These are phyloP conservation scores for Castor canadensis DNA, from an alignment of 2,113 vertebrate genomes.

Conservation along the genomic window DNA sequence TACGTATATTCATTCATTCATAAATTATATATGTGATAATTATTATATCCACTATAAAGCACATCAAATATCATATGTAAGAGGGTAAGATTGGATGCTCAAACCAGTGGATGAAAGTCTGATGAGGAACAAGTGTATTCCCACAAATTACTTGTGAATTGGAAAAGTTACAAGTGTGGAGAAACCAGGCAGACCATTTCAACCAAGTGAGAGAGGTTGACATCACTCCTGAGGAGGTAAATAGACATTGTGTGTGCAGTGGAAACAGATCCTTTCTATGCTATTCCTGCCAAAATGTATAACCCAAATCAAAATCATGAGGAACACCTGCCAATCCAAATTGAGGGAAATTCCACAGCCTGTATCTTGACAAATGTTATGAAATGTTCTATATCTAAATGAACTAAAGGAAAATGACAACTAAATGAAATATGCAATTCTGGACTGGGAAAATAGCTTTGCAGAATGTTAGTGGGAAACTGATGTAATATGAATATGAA, in stretches of 20 bases:
- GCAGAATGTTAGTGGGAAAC: background rate
- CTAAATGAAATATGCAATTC: background rate
- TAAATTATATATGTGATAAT: background rate
- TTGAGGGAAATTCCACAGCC: background rate
- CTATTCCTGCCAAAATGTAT: background rate
- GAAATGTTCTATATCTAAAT: background rate
- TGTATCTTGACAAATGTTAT: background rate
- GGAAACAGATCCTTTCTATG: background rate
- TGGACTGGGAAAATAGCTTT: background rate
- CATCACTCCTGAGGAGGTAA: background rate
- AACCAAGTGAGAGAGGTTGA: background rate
- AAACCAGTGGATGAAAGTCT: background rate
- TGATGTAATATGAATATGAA: background rate
- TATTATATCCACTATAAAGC: background rate
- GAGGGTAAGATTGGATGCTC: background rate
- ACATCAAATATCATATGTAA: background rate
- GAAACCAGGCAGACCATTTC: background rate
- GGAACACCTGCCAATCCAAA: background rate
- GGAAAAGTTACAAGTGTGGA: background rate
- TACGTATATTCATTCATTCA: background rate
- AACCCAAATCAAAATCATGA: background rate
- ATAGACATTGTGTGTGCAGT: fast-evolving
- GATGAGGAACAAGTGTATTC: background rate
- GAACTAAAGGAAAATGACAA: slow-evolving; percentile 19
- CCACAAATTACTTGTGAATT: background rate